Evolutionary conservation across 1,140 invertebrate species (phyloP).

Genomic region (Paraescarpia echinospica): DNA sequence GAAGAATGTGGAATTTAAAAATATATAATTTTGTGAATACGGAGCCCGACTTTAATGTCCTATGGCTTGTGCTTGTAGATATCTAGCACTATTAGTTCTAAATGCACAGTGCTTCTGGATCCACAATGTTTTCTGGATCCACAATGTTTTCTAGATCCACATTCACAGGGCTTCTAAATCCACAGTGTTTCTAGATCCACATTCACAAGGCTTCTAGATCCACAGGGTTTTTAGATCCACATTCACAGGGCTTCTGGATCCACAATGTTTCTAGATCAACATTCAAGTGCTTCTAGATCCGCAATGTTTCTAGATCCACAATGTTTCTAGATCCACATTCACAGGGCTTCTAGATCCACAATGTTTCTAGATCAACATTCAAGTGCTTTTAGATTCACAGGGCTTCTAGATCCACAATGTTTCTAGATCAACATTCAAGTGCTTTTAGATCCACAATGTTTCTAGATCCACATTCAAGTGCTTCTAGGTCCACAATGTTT

Average conservation of each 20-base stretch:
- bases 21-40: neutral
- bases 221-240: too few relatives aligned
- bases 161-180: too few relatives aligned
- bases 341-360: neutral
- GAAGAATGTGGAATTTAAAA: neutral
- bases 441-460: too few relatives aligned
- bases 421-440: too few relatives aligned
- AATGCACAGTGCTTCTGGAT: neutral
- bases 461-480: too few relatives aligned
- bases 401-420: too few relatives aligned
- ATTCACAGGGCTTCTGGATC: neutral
- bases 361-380: too few relatives aligned
- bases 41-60: neutral
- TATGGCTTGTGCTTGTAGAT: neutral
- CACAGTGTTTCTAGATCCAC: too few relatives aligned
- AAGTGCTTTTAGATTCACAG: too few relatives aligned
- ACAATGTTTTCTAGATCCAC: too few relatives aligned
- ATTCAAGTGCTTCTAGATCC: neutral
- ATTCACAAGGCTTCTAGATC: too few relatives aligned
- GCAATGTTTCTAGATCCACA: neutral
- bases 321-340: neutral
- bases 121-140: neutral
- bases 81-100: neutral
- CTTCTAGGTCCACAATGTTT: too few relatives aligned
- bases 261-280: neutral